Evolutionary conservation across 2,888 invertebrate genomes (phyloP), one percentile per base, ranked within the genome.

Genomic region (Tillus elongatus): DNA sequence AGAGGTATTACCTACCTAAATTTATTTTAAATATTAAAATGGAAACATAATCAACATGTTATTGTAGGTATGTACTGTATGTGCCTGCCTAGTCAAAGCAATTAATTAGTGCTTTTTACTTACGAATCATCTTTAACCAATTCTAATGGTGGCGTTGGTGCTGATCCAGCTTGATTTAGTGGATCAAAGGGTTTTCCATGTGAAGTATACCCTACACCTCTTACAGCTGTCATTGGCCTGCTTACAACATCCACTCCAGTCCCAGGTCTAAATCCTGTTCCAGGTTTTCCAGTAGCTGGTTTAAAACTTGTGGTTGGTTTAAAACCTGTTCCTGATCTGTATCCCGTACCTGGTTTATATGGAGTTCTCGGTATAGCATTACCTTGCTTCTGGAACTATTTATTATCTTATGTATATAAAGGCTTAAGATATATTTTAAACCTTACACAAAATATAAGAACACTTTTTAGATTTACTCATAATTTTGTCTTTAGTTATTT

Each of bases 171-270:
- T 46, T 85, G 82, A 51, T 85, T 78, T 40, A 91, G 66, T 3
- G 86, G 88, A 61, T 91, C 84, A 55, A 89, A 83, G 42, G 71
- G 71, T 46, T 70, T 73, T 47, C 65, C 74, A 55, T 74, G 77
- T 2, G 92, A 90, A 3, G 90, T 90, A 63, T 91, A 98, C 1
- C 98, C 98, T 14, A 92, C 96, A 4, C 92, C 96, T 39, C 92
- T 75, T 26, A 97, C 90, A 2, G 97, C 96, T 2, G 98, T 98
- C 74, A 97, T 93, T 1, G 98, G 97, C 38, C 98, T 49, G 36
- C 58, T 66, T 3, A 62, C 51, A n/a, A 53, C 44, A 34, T 61
- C 64, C 3, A 51, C 46, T 3, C 62, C 61, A 4, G 68, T 67
- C 12, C 57, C 57, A 13, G 67, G 52, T 33, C 51, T 51, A 28